Base-by-base conservation (phyloP, 2,797 vertebrate species). In the Thaleichthys pacificus region DNA sequence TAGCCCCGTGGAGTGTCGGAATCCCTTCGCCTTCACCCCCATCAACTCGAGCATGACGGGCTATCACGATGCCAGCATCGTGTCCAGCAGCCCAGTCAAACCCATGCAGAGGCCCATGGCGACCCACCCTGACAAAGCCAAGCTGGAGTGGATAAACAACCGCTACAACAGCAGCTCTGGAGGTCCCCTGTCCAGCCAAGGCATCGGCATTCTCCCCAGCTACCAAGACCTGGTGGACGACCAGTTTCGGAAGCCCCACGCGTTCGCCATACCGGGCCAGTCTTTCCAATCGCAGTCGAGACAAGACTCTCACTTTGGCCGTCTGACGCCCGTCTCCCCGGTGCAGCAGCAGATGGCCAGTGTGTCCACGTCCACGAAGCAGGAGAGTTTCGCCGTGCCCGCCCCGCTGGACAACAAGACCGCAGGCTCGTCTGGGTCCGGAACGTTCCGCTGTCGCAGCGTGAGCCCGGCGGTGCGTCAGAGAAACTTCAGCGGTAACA, bases 51-150 rank as follows among this genome's bases (percentile, higher is more conserved):
- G 96, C 56, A 93, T 94, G 72, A 95, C 96, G 75, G 80, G 86
- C 70, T 99, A 97, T 80, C 97, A 99, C 0, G 97, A 98, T 4
- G 95, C 95, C 81, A 98, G 96, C 82, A 94, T 98, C 49, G 93
- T 99, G 69, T 98, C 97, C 0, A 98, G 96, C 83, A 99, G 97
- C 78, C 97, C 97, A 0, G 96, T 99, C 24, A 99, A 99, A 83
- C 98, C 98, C 7, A 99, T 99, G 98, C 98, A 99, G 83, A 91
- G 98, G 79, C 98, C 98, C 17, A 99, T 95, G 95, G 97, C 98
- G 49, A 99, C 98, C 0, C 98, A 99, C 79, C 97, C 98, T 0
- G 96, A 99, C 89, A 99, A 98, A 90, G 97, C 96, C 82, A 99
- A 97, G 75, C 93, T 99, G 0, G 97, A 99, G 75, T 98, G 97